Percentiles rank a stretch among this genome's conserved stretches.
Conservation (phyloP, 2,797 vertebrate genomes). For the Rhabdomys pumilio region DNA sequence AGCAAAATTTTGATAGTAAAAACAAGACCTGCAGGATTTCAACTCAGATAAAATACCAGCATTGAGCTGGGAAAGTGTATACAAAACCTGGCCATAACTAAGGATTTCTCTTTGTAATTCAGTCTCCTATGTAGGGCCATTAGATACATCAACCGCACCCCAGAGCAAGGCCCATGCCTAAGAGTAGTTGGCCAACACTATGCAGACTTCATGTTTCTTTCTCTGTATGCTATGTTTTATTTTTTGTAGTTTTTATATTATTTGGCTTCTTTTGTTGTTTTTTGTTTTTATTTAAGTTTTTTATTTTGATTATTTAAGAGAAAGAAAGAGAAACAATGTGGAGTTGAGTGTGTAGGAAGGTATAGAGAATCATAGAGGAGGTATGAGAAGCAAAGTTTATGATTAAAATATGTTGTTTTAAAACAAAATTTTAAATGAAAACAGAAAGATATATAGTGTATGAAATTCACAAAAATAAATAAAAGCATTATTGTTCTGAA, state of each 20-base stretch:
- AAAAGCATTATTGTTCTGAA: neutral
- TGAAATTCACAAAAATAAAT: neutral
- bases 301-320: neutral
- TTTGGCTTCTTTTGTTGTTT: neutral
- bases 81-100: neutral
- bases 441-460: neutral
- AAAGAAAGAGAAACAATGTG: neutral
- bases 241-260: neutral
- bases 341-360: too few species aligned
- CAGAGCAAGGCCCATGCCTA: accelerated
- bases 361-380: neutral
- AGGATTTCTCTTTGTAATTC: neutral
- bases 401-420: neutral
- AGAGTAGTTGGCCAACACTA: too few species aligned
- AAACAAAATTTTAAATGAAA: neutral
- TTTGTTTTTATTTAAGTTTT: neutral
- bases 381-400: neutral
- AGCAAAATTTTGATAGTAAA: neutral
- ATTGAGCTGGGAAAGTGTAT: neutral
- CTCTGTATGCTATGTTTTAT: neutral
- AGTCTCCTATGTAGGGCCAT: neutral
- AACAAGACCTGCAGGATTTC: neutral
- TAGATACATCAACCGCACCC: neutral
- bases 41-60: neutral
- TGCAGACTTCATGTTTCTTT: neutral